A percentile compares a stretch with the other conserved stretches of the same genome.
phyloP scores from a whole-genome alignment of 2,797 vertebrate species.

The Spondyliosoma cantharus region DNA sequence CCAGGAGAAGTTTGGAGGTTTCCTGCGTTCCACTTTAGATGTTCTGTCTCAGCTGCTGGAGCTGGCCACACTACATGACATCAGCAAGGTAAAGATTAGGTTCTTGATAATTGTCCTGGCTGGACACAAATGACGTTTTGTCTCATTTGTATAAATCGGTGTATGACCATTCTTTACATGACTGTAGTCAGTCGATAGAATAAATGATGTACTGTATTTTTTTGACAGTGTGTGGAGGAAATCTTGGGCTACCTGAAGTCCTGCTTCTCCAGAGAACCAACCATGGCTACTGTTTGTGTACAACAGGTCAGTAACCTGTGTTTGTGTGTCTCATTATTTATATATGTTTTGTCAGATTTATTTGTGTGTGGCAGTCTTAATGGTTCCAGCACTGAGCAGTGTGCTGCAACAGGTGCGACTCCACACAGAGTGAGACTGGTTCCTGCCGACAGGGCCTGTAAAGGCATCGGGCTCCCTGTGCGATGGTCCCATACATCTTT shows the following conservation, averaged over 20 bases:
- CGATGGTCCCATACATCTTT: slow-evolving; percentile 81
- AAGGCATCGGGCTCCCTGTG: slow-evolving; percentile 79
- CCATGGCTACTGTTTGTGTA: slow-evolving; percentile 96
- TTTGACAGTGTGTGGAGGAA: slow-evolving; percentile 93
- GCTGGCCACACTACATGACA: slow-evolving; percentile 94
- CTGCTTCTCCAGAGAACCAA: slow-evolving; percentile 95
- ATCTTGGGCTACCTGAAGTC: slow-evolving; percentile 95
- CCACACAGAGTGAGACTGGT: slow-evolving; percentile 80
- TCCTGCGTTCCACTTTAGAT: slow-evolving; percentile 91
- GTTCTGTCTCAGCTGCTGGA: slow-evolving; percentile 96
- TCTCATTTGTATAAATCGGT: not conserved
- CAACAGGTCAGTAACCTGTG: slow-evolving; percentile 89
- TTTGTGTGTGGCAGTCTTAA: slow-evolving; percentile 67
- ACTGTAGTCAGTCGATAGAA: not conserved
- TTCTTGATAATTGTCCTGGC: not conserved
- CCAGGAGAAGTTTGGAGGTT: slow-evolving; percentile 95
- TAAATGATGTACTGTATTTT: not conserved
- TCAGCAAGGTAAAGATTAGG: slow-evolving; percentile 89
- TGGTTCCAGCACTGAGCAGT: slow-evolving; percentile 78
- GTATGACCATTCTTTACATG: not conserved
- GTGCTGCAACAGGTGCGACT: slow-evolving; percentile 59
- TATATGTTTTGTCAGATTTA: not conserved
- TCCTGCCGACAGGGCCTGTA: slow-evolving; percentile 83
- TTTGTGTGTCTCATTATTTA: not conserved
- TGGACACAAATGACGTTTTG: not conserved